A percentile compares a stretch with the other conserved stretches of the same genome.
phyloP scores from a whole-genome alignment of 2,797 vertebrate species.

The Gallinago nigripennis region DNA sequence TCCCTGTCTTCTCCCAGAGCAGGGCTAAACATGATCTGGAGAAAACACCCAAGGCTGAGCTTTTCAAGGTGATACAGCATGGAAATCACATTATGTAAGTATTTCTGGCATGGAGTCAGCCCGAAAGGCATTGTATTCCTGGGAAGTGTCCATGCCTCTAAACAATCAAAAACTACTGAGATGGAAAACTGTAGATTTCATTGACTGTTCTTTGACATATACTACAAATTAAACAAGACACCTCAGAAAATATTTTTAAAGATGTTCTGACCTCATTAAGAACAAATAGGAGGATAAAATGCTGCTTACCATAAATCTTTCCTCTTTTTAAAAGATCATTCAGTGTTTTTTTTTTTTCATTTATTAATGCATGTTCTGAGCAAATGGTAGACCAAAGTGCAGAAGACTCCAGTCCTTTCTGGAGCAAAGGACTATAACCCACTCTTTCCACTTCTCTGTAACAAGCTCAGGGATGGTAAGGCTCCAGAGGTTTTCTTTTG shows the following conservation, averaged over 20 bases:
- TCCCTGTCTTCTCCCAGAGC: not conserved
- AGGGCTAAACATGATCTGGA: not conserved
- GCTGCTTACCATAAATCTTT: not conserved
- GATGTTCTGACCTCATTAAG: not conserved
- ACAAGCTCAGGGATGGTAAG: not conserved
- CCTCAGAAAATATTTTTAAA: not conserved
- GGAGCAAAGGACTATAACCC: not conserved
- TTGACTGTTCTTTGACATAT: not conserved
- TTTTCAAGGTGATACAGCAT: not conserved
- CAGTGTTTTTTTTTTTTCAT: accelerated
- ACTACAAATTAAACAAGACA: not conserved
- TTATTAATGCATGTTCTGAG: not conserved
- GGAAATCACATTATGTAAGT: not conserved
- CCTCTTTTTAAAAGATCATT: not conserved
- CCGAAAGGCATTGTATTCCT: not conserved
- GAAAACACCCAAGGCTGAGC: not conserved
- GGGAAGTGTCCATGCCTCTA: not conserved
- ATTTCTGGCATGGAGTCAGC: not conserved
- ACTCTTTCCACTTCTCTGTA: not conserved
- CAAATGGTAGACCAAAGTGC: not conserved
- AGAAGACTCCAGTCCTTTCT: not conserved
- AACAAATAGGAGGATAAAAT: not conserved
- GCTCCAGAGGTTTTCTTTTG: not conserved
- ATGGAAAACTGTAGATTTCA: not conserved
- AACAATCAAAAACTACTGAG: not conserved